A percentile compares a stretch with the other conserved stretches of the same genome.
Evolutionary conservation across 2,888 invertebrate species (phyloP).

Genomic region (Amiota mariae): DNA sequence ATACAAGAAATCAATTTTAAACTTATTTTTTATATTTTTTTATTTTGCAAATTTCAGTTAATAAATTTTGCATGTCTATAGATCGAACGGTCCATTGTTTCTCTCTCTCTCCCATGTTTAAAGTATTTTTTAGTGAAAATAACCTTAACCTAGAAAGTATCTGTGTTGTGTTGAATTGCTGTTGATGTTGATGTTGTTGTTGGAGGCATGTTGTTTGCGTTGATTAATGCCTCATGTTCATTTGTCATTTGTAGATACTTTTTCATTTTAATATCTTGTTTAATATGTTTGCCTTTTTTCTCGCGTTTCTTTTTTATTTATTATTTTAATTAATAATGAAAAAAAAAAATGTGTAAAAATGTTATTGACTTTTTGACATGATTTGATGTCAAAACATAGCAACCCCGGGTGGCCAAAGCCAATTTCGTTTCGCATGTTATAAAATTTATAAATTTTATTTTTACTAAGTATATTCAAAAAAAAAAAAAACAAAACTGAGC

Average conservation of each 20-base stretch:
- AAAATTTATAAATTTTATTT: background rate
- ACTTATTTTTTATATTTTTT: background rate
- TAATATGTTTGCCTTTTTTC: conserved; percentile 5
- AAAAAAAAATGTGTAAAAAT: background rate
- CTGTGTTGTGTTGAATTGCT: background rate
- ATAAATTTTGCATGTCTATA: background rate
- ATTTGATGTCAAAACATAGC: background rate
- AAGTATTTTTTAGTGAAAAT: conserved; percentile 25
- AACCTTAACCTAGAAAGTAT: conserved; percentile 30
- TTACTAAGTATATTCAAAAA: background rate
- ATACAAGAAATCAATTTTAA: background rate
- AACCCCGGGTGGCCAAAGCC: background rate
- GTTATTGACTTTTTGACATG: conserved; percentile 18
- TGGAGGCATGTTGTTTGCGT: background rate
- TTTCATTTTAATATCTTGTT: conserved; percentile 23
- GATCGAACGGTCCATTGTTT: background rate
- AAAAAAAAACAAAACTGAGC: no score
- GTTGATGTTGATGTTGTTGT: background rate
- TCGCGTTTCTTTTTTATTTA: background rate
- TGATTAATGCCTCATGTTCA: conserved; percentile 19
- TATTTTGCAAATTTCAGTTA: background rate
- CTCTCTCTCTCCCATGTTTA: background rate
- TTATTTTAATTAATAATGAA: no score
- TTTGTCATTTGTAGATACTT: conserved; percentile 12
- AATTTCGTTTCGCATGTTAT: conserved; percentile 9